Evolutionary conservation across 1,140 invertebrate species (phyloP).

Genomic region (Lasioglossum albipes): DNA sequence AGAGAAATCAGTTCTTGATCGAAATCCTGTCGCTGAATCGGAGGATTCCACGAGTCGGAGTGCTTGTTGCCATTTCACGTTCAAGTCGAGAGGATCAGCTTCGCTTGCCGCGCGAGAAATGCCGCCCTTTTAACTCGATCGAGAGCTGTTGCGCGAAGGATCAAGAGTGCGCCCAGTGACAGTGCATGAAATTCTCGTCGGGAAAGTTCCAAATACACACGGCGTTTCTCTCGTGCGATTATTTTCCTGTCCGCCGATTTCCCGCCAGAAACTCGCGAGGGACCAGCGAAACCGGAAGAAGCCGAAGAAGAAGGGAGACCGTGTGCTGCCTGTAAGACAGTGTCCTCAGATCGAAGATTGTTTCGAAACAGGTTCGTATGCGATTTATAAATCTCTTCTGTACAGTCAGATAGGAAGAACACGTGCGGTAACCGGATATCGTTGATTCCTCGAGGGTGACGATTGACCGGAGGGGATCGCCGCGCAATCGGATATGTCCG

Average conservation of each 20-base stretch:
- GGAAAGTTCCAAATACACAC: slow-evolving; percentile 1
- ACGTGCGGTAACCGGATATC: background rate
- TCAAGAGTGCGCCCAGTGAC: slow-evolving; percentile 21
- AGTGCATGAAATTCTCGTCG: slow-evolving; percentile 21
- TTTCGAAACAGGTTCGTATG: slow-evolving; percentile 22
- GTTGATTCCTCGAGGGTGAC: background rate
- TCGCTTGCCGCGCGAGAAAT: background rate
- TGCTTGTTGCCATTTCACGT: background rate
- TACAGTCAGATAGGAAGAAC: background rate
- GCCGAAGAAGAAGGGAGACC: no score
- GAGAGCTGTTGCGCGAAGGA: slow-evolving; percentile 31
- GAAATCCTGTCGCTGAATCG: background rate
- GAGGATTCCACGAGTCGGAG: background rate
- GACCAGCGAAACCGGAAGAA: background rate
- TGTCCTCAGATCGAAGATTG: slow-evolving; percentile 18
- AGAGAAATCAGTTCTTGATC: slow-evolving; percentile 21
- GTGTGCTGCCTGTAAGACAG: background rate
- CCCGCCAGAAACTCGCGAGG: background rate
- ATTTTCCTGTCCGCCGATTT: background rate
- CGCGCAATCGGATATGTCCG: background rate
- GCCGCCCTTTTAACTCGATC: background rate
- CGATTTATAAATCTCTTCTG: background rate
- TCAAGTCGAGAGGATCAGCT: background rate
- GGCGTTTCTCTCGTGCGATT: background rate
- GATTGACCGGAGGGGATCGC: background rate